Percentiles rank a stretch among this genome's conserved stretches.
Conservation (phyloP, 2,797 vertebrate genomes). For the Dendrocincla tyrannina region DNA sequence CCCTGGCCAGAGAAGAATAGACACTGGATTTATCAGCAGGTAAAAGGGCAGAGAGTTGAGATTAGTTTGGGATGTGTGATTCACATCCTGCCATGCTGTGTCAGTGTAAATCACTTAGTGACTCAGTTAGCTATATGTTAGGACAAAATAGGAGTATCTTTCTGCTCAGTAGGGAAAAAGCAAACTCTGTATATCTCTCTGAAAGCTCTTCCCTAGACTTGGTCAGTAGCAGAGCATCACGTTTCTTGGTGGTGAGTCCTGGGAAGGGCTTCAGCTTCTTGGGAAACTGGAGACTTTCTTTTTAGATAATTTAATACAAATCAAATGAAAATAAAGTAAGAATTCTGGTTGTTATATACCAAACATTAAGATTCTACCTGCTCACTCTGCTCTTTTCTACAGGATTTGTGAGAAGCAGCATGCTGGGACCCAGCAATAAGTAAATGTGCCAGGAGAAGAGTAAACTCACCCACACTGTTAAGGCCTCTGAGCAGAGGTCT, state of each 20-base stretch:
- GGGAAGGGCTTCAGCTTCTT: not conserved
- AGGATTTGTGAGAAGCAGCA: not conserved
- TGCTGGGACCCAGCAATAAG: not conserved
- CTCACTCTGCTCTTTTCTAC: not conserved
- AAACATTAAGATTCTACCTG: not conserved
- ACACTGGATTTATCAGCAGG: not conserved
- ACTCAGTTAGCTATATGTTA: not conserved
- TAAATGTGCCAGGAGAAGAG: not conserved
- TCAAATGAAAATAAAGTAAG: not conserved
- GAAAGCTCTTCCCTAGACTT: not conserved
- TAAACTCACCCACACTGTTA: not conserved
- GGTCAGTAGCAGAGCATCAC: not conserved
- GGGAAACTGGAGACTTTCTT: not conserved
- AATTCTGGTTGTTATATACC: not conserved
- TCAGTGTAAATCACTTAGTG: not conserved
- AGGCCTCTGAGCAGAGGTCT: not conserved
- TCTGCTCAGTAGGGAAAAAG: not conserved
- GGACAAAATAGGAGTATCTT: not conserved
- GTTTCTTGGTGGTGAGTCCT: not conserved
- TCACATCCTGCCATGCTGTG: not conserved
- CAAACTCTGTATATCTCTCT: not conserved
- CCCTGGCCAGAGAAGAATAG: not conserved
- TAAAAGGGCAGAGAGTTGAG: not conserved
- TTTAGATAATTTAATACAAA: not conserved
- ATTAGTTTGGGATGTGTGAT: not conserved